Evolutionary conservation across 2,888 invertebrate species (phyloP).

Genomic region (Liodrosophila aerea): DNA sequence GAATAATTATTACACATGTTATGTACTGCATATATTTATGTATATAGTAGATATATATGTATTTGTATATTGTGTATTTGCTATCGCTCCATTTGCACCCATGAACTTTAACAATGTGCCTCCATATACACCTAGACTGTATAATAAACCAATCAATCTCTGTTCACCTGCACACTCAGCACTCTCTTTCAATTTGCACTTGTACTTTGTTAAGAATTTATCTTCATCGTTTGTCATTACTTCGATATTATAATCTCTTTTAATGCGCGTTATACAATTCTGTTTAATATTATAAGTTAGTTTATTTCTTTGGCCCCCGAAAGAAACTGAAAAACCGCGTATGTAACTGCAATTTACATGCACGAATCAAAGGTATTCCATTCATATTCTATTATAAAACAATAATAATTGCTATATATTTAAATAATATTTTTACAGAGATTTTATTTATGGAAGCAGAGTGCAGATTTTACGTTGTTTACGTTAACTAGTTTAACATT

Average conservation of each 20-base stretch:
- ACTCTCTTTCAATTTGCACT: constrained; percentile 44
- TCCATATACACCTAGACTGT: constrained; percentile 23
- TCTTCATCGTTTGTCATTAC: constrained; percentile 30
- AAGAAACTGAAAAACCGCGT: constrained; percentile 75
- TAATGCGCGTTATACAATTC: too few species aligned
- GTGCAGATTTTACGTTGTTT: constrained; percentile 29
- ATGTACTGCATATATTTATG: constrained; percentile 45
- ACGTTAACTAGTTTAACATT: constrained; percentile 53
- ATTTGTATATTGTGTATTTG: too few species aligned
- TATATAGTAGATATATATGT: constrained; percentile 58
- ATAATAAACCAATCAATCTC: constrained; percentile 39
- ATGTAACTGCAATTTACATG: constrained; percentile 64
- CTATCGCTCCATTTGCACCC: constrained; percentile 58
- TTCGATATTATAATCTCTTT: constrained; percentile 26
- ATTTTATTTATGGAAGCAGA: constrained; percentile 43
- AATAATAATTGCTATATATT: not conserved
- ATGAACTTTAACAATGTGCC: constrained; percentile 81
- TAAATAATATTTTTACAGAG: constrained; percentile 26
- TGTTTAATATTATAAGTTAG: constrained; percentile 45
- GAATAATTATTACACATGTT: constrained; percentile 63
- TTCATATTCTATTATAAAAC: constrained; percentile 11
- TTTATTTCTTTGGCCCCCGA: constrained; percentile 80
- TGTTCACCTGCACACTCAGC: constrained; percentile 27
- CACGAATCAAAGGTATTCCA: constrained; percentile 42
- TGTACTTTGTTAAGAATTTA: constrained; percentile 49